Evolutionary conservation across 2,888 invertebrate species (phyloP).

Genomic region (Aphidius colemani): DNA sequence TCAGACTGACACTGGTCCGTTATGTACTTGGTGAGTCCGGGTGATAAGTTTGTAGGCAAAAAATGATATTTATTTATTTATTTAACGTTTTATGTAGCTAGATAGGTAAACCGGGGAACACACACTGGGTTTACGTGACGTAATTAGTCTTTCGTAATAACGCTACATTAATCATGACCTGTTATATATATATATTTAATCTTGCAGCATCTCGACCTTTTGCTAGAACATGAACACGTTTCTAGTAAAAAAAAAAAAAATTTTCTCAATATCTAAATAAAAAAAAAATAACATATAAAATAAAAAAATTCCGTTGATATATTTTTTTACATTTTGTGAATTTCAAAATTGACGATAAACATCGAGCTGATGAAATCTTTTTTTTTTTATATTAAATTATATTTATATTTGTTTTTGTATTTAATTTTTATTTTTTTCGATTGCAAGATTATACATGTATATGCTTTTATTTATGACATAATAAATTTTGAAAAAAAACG

Average conservation of each 20-base stretch:
- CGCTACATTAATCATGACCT: slow-evolving; percentile 33
- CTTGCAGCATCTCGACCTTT: slow-evolving; percentile 30
- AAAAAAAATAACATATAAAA: background rate
- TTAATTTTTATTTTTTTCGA: too few species aligned
- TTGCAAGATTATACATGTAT: too few species aligned
- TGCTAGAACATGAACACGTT: slow-evolving; percentile 18
- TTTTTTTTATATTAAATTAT: background rate
- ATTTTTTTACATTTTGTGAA: background rate
- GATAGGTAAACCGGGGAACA: slow-evolving; percentile 18
- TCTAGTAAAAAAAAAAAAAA: background rate
- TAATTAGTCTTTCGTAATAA: slow-evolving; percentile 39
- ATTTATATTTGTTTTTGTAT: background rate
- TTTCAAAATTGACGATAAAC: background rate
- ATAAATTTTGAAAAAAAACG: too few species aligned
- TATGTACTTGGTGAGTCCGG: slow-evolving; percentile 16
- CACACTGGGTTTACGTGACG: slow-evolving; percentile 21
- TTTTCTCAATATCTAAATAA: slow-evolving; percentile 1
- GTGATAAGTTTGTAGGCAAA: slow-evolving; percentile 9
- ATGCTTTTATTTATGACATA: too few species aligned
- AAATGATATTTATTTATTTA: too few species aligned
- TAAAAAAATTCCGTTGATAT: slow-evolving; percentile 2
- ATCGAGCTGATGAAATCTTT: background rate
- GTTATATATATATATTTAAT: slow-evolving; percentile 14
- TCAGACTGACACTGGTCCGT: slow-evolving; percentile 26
- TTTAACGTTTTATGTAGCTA: background rate